phyloP scores from a whole-genome alignment of 2,888 invertebrate species.

The Nephrotoma flavescens region DNA sequence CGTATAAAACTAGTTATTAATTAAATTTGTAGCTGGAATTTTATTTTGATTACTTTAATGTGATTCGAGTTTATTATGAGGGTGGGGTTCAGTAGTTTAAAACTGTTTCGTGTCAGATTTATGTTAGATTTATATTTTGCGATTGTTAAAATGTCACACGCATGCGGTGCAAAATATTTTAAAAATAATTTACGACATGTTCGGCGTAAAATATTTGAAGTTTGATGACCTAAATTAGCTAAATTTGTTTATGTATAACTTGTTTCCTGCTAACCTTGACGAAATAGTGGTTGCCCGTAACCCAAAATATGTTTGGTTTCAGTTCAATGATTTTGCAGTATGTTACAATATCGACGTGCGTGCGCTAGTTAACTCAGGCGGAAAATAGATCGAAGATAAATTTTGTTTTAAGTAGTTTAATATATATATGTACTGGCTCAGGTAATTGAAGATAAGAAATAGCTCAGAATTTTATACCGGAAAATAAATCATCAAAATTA shows the following conservation, averaged over 20 bases:
- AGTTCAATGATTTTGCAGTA: not conserved
- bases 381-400: not conserved
- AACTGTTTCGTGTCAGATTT: not conserved
- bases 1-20: not conserved
- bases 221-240: not conserved
- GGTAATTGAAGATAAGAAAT: too few species aligned
- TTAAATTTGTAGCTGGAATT: not conserved
- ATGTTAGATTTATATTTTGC: not conserved
- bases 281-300: not conserved
- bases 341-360: not conserved
- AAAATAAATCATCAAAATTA: too few species aligned
- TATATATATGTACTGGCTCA: too few species aligned
- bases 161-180: not conserved
- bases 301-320: not conserved
- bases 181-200: not conserved
- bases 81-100: not conserved
- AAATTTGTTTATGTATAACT: not conserved
- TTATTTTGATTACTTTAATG: not conserved
- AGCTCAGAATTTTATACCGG: too few species aligned
- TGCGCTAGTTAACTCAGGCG: not conserved
- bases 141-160: not conserved
- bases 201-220: not conserved
- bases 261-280: not conserved
- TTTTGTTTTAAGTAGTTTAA: too few species aligned
- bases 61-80: not conserved